phyloP scores from a whole-genome alignment of 2,888 invertebrate species.

The Lathronympha strigana region DNA sequence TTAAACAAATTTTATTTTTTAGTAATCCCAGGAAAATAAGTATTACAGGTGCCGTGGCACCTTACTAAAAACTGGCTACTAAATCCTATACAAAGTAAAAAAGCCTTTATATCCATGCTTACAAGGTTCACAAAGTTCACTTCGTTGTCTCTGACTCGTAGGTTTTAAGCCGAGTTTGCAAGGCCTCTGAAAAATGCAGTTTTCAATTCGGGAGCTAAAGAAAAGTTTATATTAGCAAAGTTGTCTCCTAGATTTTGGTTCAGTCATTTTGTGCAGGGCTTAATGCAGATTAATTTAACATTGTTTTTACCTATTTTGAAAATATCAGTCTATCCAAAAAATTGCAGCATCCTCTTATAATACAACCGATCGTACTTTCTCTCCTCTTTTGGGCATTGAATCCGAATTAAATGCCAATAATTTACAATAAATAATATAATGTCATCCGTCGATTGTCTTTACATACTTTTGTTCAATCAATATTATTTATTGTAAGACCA shows the following conservation, averaged over 20 bases:
- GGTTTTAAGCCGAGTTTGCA: constrained; percentile 30
- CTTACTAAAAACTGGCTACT: constrained; percentile 1
- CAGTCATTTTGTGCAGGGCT: constrained; percentile 1
- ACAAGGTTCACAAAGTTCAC: not conserved
- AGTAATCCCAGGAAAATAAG: not conserved
- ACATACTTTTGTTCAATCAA: too few relatives aligned
- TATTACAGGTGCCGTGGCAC: too few relatives aligned
- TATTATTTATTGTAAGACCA: too few relatives aligned
- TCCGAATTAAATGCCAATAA: too few relatives aligned
- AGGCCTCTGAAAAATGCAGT: constrained; percentile 40
- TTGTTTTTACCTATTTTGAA: not conserved
- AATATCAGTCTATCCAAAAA: too few relatives aligned
- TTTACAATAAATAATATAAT: too few relatives aligned
- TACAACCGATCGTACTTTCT: too few relatives aligned
- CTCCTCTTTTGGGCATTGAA: too few relatives aligned
- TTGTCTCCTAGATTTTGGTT: constrained; percentile 28
- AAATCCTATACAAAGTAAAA: not conserved
- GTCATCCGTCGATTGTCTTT: too few relatives aligned
- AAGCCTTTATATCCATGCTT: not conserved
- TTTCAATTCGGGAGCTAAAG: constrained; percentile 37
- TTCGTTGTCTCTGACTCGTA: not conserved
- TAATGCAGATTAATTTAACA: not conserved
- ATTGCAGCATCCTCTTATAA: too few relatives aligned
- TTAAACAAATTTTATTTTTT: not conserved
- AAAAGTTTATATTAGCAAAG: constrained; percentile 37